Evolutionary conservation across 2,888 invertebrate species (phyloP), one percentile per base, ranked within the genome.

Genomic region (Lingula anatina): DNA sequence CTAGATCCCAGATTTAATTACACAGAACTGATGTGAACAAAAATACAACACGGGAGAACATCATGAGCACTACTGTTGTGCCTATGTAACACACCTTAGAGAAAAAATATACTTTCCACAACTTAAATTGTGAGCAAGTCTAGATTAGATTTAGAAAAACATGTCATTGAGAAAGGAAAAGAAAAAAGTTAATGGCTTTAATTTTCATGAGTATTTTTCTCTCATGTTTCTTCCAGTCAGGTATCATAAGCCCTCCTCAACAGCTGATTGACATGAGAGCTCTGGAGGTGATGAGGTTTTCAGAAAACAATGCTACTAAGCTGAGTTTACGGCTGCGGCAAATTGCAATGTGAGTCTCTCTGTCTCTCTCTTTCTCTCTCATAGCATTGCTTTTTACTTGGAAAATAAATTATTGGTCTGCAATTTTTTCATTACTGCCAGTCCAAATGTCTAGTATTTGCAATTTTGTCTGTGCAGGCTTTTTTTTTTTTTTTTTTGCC

Each of bases 321-420:
- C 60, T 68, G 23, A 79, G 80, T 57, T 57, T 78, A 20, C 68
- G 74, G 50, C 68, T 86, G 1, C 63, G 79, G 37, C 73, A 80
- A 44, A 75, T 78, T 49, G 66, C 77, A 7, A 65, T 61, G 78
- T 71, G 57, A 61, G 68, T 61, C 36, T 15, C 7, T 37, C 5
- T 21, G 12, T 23, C 12, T 18, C 7, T 37, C 5, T n/a, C 12
- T 20, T 21, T 38, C 26, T 27, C 7, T 47, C 12, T 15, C 4
- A 21, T 21, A 38, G 25, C 31, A 9, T 47, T n/a, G 15, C 4
- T 12, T 21, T 24, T 21, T n/a, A 9, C 18, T 9, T 18, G 15
- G 7, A 18, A 15, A 24, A 15, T 31, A 21, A 9, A 15, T 5
- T 18, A n/a, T n/a, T n/a, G n/a, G n/a, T n/a, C n/a, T n/a, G n/a